phyloP scores from a whole-genome alignment of 1,140 invertebrate genomes.

The Chlorops oryzae region DNA sequence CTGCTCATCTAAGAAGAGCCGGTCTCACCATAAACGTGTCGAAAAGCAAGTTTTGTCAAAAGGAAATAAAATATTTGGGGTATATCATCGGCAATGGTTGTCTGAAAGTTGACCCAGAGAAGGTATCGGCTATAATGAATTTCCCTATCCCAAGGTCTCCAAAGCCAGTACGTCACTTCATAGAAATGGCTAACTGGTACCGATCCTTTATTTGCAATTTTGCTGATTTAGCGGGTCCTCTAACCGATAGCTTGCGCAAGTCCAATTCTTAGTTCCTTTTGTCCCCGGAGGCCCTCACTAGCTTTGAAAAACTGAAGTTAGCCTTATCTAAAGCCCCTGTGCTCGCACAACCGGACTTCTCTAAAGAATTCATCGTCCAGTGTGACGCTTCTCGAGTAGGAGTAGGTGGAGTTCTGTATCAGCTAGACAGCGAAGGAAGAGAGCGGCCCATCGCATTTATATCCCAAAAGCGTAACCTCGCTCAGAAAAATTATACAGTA shows the following conservation, averaged over 20 bases:
- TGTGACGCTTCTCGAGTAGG: slow-evolving; percentile 11
- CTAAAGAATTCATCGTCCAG: slow-evolving; percentile 12
- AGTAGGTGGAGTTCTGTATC: slow-evolving; percentile 5
- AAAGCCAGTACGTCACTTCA: neutral
- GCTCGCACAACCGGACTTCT: slow-evolving; percentile 19
- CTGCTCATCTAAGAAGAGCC: neutral
- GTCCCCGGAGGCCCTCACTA: neutral
- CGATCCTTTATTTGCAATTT: slow-evolving; percentile 1
- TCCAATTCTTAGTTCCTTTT: neutral
- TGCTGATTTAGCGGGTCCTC: neutral
- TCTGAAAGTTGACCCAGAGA: slow-evolving; percentile 26
- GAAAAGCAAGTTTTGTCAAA: slow-evolving; percentile 46
- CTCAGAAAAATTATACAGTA: slow-evolving; percentile 10
- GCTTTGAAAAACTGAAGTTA: slow-evolving; percentile 5
- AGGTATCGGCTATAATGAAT: neutral
- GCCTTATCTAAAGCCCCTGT: neutral
- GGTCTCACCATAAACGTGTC: slow-evolving; percentile 12
- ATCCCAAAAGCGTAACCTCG: slow-evolving; percentile 8
- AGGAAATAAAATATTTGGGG: slow-evolving; percentile 9
- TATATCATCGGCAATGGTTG: slow-evolving; percentile 12
- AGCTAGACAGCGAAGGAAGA: neutral
- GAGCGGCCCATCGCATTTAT: slow-evolving; percentile 7
- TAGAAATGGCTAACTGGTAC: slow-evolving; percentile 2
- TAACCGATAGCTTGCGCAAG: slow-evolving; percentile 2
- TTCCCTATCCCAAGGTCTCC: slow-evolving; percentile 1